Conservation (phyloP, 1,140 invertebrate genomes). For the Onthophagus taurus region DNA sequence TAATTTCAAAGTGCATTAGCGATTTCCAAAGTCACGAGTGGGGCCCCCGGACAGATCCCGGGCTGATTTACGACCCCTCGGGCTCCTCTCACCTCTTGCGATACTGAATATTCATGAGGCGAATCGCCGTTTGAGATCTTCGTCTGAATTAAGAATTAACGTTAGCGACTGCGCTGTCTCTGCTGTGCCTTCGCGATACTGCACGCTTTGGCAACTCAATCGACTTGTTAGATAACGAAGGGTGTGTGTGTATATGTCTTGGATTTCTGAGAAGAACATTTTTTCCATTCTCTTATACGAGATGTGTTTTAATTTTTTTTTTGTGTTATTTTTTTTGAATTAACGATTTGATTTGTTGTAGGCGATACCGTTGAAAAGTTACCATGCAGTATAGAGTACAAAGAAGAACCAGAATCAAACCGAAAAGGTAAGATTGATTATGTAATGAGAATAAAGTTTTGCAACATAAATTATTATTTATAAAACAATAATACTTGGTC, state of each 20-base stretch:
- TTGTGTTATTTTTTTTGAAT: background rate
- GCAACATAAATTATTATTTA: too few relatives aligned
- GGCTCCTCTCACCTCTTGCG: conserved; percentile 6
- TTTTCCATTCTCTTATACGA: background rate
- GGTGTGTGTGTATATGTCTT: background rate
- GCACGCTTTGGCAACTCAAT: conserved; percentile 10
- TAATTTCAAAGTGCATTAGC: conserved; percentile 14
- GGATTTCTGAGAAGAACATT: background rate
- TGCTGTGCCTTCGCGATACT: conserved; percentile 9
- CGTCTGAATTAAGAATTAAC: conserved; percentile 6
- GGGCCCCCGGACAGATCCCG: conserved; percentile 4
- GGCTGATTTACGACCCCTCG: conserved; percentile 12
- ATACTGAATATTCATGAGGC: conserved; percentile 14
- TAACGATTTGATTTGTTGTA: conserved; percentile 16
- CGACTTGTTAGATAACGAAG: background rate
- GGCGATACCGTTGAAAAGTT: conserved; percentile 27
- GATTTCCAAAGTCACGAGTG: conserved; percentile 15
- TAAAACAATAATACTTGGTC: too few relatives aligned
- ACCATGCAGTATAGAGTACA: conserved; percentile 18
- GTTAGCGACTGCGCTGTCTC: conserved; percentile 1
- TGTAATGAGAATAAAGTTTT: too few relatives aligned
- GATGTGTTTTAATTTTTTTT: background rate
- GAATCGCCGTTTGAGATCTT: conserved; percentile 12
- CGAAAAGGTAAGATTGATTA: conserved; percentile 18
- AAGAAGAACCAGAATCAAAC: conserved; percentile 18